Base-by-base conservation (phyloP, 2,888 invertebrate genomes). In the Campoletis raptor region DNA sequence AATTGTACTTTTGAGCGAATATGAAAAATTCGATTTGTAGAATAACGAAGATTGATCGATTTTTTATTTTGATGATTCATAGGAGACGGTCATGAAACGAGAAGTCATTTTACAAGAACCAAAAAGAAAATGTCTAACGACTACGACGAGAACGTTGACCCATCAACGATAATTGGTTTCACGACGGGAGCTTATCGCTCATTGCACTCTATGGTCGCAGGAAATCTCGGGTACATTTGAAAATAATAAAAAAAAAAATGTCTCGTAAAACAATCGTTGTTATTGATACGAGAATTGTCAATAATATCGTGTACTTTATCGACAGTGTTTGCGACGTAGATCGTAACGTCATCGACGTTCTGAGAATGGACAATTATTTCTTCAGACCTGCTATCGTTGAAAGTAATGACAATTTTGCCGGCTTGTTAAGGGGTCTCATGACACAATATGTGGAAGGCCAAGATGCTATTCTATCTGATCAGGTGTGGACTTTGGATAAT, bases 181-280 rank as follows among this genome's bases (percentile, higher is more conserved):
- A 96, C 96, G 0, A 95, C 96, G 0, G 96, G 96, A 24, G 96
- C 96, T 0, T 96, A 96, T 91, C 94, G 97, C 92, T 95, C 96
- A 90, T 96, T 96, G 88, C 96, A 97, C 92, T 95, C 96, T 0
- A 94, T 96, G 89, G 95, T 97, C 82, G 95, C 94, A 85, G 95
- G 95, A 37, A 91, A 94, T 88, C 90, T 95, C 61, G 83, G 86
- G 92, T 91, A 87, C 64, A 86, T 82, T 89, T 93, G n/a, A n/a
- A 10, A 69, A 42, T 67, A 54, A 40, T 6, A 48, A 42, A 67
- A 54, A 40, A 7, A 48, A 52, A 40, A 37, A 73, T 42, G 3
- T 42, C 30, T 4, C 15, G 10, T 40, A 9, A 40, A 67, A 40
- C 18, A 37, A 67, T 21, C 21, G 67, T 9, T 40, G 40, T 10